Conservation (phyloP, 2,113 vertebrate genomes). For the Choloepus hoffmanni region DNA sequence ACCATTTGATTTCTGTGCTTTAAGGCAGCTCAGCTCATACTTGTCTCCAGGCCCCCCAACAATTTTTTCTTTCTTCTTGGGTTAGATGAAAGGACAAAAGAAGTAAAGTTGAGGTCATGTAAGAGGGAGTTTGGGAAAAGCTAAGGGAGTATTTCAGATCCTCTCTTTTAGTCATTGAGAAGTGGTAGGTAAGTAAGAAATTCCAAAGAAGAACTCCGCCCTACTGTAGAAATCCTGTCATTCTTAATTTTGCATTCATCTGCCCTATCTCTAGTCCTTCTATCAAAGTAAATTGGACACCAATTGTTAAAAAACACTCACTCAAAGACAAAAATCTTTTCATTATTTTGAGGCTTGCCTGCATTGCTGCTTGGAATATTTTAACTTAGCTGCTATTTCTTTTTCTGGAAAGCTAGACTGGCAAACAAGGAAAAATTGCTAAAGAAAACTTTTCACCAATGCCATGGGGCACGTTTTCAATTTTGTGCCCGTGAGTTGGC, state of each 20-base stretch:
- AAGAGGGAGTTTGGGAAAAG: neutral
- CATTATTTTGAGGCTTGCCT: neutral
- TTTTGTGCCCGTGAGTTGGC: neutral
- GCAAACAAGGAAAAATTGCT: neutral
- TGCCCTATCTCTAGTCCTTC: neutral
- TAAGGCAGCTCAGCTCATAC: neutral
- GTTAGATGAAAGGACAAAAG: neutral
- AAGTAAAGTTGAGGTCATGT: neutral
- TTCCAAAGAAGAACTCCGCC: neutral
- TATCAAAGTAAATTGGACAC: neutral
- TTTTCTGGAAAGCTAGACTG: neutral
- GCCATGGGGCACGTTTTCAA: neutral
- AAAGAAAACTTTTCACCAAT: neutral
- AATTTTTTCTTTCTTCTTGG: neutral
- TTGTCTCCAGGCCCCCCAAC: too few relatives aligned
- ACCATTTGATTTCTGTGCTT: neutral
- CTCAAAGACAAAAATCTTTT: neutral
- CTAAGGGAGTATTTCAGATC: neutral
- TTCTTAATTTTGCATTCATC: too few relatives aligned
- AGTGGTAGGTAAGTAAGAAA: neutral
- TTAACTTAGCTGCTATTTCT: neutral
- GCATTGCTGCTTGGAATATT: neutral
- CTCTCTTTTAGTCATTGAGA: neutral
- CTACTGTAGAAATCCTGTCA: neutral
- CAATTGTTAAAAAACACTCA: neutral